Evolutionary conservation across 2,113 vertebrate species (phyloP).

Genomic region (Triplophysa dalaica): DNA sequence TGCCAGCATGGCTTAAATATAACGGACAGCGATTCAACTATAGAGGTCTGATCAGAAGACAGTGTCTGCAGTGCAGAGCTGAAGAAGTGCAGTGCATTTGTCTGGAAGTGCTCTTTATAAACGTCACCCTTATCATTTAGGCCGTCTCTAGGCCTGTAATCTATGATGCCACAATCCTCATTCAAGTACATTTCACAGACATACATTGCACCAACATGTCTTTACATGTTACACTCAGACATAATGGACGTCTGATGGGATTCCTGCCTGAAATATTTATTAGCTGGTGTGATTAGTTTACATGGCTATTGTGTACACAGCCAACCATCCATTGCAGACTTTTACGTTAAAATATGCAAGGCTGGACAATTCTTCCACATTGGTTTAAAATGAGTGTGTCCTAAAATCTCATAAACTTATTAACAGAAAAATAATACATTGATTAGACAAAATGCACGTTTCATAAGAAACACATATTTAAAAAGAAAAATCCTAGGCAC

Average conservation of each 20-base stretch:
- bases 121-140: background rate
- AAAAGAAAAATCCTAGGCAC: no score
- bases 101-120: background rate
- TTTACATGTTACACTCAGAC: background rate
- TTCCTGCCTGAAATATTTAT: conserved; percentile 11
- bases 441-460: no score
- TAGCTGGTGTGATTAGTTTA: background rate
- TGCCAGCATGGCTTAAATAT: conserved; percentile 46
- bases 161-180: background rate
- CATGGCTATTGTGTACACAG: conserved; percentile 2
- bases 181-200: background rate
- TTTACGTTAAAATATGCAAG: no score
- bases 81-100: background rate
- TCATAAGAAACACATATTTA: no score
- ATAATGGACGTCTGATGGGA: background rate
- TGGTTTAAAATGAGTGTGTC: background rate
- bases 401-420: background rate
- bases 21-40: conserved; percentile 45
- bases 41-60: conserved; percentile 48
- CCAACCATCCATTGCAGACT: background rate
- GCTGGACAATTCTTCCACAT: no score
- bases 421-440: background rate
- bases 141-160: background rate
- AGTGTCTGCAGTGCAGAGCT: background rate
- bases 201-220: background rate